phyloP scores from a whole-genome alignment of 2,888 invertebrate genomes.

The Drosophila leonis region DNA sequence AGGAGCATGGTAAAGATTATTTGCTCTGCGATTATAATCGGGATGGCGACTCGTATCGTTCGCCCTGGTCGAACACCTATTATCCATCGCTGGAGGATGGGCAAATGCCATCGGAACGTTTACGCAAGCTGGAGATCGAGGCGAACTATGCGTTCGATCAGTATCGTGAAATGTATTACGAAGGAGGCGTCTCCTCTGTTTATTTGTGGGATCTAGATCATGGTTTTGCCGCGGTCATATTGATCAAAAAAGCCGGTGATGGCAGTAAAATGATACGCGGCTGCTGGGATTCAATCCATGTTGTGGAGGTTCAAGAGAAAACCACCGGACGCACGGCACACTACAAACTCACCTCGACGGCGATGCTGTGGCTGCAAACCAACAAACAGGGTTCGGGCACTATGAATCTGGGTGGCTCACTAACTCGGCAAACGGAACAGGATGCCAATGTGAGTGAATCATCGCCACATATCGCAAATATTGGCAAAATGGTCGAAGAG shows the following conservation, averaged over 20 bases:
- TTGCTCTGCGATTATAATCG: constrained; percentile 99
- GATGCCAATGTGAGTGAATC: constrained; percentile 96
- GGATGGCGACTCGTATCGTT: constrained; percentile 99
- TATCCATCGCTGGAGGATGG: constrained; percentile 99
- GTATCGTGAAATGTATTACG: constrained; percentile 99
- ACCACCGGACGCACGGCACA: constrained; percentile 97
- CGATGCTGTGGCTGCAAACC: constrained; percentile 99
- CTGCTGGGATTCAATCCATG: constrained; percentile 99
- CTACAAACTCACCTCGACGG: constrained; percentile 99
- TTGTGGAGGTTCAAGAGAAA: constrained; percentile 99
- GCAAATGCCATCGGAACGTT: constrained; percentile 98
- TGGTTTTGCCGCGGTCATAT: constrained; percentile 98
- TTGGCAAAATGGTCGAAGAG: constrained; percentile 99
- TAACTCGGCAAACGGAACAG: constrained; percentile 98
- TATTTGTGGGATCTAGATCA: constrained; percentile 99
- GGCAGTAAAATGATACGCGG: constrained; percentile 99
- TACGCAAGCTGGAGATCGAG: constrained; percentile 98
- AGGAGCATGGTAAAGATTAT: constrained; percentile 98
- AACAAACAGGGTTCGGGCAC: constrained; percentile 98
- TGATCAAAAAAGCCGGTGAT: constrained; percentile 99
- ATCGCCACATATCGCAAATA: constrained; percentile 98
- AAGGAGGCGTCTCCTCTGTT: constrained; percentile 99
- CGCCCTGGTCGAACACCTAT: constrained; percentile 99
- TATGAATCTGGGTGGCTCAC: constrained; percentile 99
- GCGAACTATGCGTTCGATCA: constrained; percentile 99